Percentiles rank a stretch among this genome's conserved stretches.
Evolutionary conservation across 1,140 invertebrate species (phyloP).

Genomic region (Saccostrea echinata): DNA sequence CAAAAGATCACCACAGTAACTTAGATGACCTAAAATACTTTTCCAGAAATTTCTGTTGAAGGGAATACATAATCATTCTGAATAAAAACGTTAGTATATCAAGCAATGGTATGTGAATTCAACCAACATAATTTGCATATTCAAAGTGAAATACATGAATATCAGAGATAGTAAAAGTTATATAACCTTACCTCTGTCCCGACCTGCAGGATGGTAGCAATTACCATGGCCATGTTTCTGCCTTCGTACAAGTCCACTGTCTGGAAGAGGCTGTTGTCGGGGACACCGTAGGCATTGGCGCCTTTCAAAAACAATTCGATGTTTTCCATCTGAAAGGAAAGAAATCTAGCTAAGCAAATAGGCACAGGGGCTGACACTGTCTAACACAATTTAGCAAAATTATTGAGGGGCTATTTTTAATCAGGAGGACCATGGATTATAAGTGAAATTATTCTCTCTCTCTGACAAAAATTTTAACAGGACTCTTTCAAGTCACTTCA

Average conservation of each 20-base stretch:
- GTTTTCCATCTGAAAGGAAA: constrained; percentile 91
- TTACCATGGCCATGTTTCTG: constrained; percentile 82
- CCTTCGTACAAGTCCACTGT: constrained; percentile 86
- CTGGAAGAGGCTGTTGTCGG: constrained; percentile 96
- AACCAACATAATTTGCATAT: too few species aligned
- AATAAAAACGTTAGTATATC: not conserved
- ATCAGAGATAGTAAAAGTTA: not conserved
- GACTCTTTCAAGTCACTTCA: too few species aligned
- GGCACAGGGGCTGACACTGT: too few species aligned
- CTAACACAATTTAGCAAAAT: too few species aligned
- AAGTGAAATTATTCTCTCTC: too few species aligned
- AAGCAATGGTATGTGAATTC: not conserved
- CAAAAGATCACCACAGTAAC: too few species aligned
- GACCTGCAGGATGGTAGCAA: constrained; percentile 72
- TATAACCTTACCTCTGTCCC: constrained; percentile 71
- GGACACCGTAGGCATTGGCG: constrained; percentile 93
- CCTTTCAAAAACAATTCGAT: constrained; percentile 95
- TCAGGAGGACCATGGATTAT: too few species aligned
- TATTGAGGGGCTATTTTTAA: too few species aligned
- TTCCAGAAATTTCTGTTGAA: not conserved
- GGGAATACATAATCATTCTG: not conserved
- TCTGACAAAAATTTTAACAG: too few species aligned
- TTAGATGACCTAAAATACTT: too few species aligned
- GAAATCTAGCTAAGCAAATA: not conserved
- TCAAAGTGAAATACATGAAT: not conserved